These are phyloP conservation scores for Drosophila buzzatii DNA, from an alignment of 2,888 invertebrate genomes.

Conservation along the genomic window DNA sequence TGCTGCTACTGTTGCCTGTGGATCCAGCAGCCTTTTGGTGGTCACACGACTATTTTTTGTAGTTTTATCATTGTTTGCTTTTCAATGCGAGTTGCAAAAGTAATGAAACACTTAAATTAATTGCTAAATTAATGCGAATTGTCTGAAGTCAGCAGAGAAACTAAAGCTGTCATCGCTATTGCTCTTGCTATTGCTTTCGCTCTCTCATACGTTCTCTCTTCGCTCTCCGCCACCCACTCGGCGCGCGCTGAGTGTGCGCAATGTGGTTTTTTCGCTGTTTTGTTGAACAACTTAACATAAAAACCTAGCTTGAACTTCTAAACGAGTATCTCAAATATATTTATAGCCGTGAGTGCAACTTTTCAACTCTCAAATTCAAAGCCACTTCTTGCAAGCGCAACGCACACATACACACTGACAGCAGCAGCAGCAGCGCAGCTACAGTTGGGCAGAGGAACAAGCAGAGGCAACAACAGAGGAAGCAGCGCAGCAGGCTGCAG, in stretches of 20 bases:
- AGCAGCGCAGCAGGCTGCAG: slow-evolving; percentile 33
- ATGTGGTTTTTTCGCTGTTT: slow-evolving; percentile 7
- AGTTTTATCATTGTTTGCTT: neutral
- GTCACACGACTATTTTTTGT: slow-evolving; percentile 47
- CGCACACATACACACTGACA: slow-evolving; percentile 53
- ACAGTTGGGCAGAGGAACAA: neutral
- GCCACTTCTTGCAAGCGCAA: slow-evolving; percentile 54
- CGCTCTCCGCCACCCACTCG: slow-evolving; percentile 50
- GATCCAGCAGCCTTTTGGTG: slow-evolving; percentile 5
- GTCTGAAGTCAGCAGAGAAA: slow-evolving; percentile 63
- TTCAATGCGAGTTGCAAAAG: slow-evolving; percentile 19
- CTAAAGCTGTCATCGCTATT: slow-evolving; percentile 51
- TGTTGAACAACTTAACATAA: slow-evolving; percentile 12
- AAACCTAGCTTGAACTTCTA: slow-evolving; percentile 55
- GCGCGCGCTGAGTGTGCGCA: slow-evolving; percentile 56
- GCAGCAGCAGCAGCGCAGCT: slow-evolving; percentile 10
- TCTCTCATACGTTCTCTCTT: slow-evolving; percentile 5
- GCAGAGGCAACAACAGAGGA: neutral
- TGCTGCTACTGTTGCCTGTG: neutral
- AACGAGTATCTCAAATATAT: slow-evolving; percentile 54
- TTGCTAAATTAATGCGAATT: slow-evolving; percentile 70
- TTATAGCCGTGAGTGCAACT: slow-evolving; percentile 61
- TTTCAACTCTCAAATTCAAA: slow-evolving; percentile 40
- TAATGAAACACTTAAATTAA: slow-evolving; percentile 57
- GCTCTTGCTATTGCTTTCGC: slow-evolving; percentile 15